These are phyloP conservation scores for Laterallus jamaicensis DNA, from an alignment of 2,113 vertebrate genomes.

Conservation along the genomic window DNA sequence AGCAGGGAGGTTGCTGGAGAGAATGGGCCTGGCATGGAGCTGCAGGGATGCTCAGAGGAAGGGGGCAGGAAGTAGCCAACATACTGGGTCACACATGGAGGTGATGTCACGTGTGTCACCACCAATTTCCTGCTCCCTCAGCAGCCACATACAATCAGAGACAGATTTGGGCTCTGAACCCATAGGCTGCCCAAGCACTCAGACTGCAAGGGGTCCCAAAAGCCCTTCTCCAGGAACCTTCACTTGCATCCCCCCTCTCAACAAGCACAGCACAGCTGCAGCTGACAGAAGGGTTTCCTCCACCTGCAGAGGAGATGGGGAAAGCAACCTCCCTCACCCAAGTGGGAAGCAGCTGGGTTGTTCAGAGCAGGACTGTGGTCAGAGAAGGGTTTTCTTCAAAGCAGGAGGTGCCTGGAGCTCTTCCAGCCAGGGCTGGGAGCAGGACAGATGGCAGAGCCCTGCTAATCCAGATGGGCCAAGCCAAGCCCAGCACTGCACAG, in stretches of 20 bases:
- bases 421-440: background rate
- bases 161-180: background rate
- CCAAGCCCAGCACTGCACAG: background rate
- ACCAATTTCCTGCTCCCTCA: background rate
- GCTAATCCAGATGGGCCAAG: background rate
- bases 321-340: accelerated
- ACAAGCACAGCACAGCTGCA: accelerated
- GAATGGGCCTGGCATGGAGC: background rate
- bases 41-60: background rate
- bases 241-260: background rate
- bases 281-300: background rate
- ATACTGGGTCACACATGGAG: background rate
- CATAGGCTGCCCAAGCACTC: background rate
- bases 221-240: background rate
- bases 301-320: background rate
- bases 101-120: background rate
- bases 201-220: background rate
- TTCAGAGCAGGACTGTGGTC: accelerated
- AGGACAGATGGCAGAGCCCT: conserved; percentile 45
- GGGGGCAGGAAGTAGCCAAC: background rate
- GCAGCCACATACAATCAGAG: accelerated
- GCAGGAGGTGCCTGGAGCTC: background rate
- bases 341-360: background rate
- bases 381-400: conserved; percentile 17
- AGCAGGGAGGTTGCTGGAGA: background rate